Evolutionary conservation across 2,113 vertebrate species (phyloP).

Genomic region (Platycercus adscitus): DNA sequence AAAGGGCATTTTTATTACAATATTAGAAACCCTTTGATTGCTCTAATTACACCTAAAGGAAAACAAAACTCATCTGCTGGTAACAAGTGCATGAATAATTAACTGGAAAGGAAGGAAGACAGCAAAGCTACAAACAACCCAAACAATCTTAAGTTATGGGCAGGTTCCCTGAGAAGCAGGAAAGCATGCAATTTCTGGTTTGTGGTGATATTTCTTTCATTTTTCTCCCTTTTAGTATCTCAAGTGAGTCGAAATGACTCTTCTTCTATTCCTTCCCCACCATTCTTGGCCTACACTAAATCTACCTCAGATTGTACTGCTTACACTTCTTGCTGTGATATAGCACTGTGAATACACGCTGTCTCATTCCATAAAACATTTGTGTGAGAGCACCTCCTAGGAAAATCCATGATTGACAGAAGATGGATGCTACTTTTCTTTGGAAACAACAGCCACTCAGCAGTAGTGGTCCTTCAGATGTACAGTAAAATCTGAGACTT

Average conservation of each 20-base stretch:
- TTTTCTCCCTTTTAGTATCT: not conserved
- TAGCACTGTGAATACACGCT: not conserved
- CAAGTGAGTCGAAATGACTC: not conserved
- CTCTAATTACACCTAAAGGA: constrained; percentile 80
- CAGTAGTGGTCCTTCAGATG: not conserved
- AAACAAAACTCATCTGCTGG: constrained; percentile 67
- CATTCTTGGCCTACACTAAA: not conserved
- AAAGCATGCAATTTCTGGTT: not conserved
- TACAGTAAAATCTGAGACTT: not conserved
- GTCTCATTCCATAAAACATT: not conserved
- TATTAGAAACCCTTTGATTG: constrained; percentile 71
- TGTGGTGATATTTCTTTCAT: not conserved
- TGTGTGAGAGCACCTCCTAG: not conserved
- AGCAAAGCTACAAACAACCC: constrained; percentile 40
- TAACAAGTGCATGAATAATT: constrained; percentile 78
- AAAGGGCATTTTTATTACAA: constrained; percentile 40
- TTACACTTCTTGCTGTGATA: not conserved
- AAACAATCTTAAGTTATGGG: not conserved
- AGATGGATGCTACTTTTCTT: not conserved
- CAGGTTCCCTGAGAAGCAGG: not conserved
- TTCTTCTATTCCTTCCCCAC: not conserved
- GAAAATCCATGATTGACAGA: not conserved
- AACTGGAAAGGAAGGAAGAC: constrained; percentile 66
- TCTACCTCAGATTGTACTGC: not conserved
- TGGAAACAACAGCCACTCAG: not conserved